Conservation (phyloP, 1,140 invertebrate species). For the Sycophila sp. region DNA sequence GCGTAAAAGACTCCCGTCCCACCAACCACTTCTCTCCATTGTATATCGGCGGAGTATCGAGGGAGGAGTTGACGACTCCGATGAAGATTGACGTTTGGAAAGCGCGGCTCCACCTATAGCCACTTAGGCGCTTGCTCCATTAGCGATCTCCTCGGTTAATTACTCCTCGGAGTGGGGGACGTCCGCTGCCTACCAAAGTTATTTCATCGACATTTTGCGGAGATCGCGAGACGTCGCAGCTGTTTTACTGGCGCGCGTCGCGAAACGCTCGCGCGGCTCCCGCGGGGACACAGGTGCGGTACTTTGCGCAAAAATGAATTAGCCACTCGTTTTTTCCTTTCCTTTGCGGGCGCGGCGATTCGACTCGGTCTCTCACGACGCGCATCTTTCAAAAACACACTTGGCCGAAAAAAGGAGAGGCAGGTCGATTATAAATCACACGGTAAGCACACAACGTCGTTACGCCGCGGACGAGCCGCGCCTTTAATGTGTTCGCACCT, state of each 20-base stretch:
- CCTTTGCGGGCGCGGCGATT: neutral
- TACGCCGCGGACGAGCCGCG: conserved; percentile 14
- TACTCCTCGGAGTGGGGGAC: conserved; percentile 2
- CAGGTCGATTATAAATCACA: conserved; percentile 15
- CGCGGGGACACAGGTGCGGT: conserved; percentile 43
- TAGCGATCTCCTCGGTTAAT: conserved; percentile 33
- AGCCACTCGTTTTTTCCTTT: conserved; percentile 40
- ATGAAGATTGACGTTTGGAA: conserved; percentile 24
- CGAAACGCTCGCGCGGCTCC: conserved; percentile 40
- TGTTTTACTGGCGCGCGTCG: conserved; percentile 12
- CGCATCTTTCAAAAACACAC: conserved; percentile 62
- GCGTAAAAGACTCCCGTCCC: neutral
- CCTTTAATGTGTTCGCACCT: conserved; percentile 23
- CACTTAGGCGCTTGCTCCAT: conserved; percentile 21
- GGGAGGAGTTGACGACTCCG: conserved; percentile 16
- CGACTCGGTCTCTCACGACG: neutral
- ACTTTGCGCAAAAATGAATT: conserved; percentile 52
- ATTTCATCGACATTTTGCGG: no score
- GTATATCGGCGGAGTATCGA: neutral
- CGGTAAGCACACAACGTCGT: conserved; percentile 1
- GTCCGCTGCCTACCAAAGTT: no score
- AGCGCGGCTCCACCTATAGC: conserved; percentile 4
- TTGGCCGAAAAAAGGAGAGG: conserved; percentile 24
- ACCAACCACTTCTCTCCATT: neutral
- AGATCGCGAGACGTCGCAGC: conserved; percentile 31